Evolutionary conservation across 2,888 invertebrate species (phyloP), one percentile per base, ranked within the genome.

Genomic region (Drosophila meridionalis): DNA sequence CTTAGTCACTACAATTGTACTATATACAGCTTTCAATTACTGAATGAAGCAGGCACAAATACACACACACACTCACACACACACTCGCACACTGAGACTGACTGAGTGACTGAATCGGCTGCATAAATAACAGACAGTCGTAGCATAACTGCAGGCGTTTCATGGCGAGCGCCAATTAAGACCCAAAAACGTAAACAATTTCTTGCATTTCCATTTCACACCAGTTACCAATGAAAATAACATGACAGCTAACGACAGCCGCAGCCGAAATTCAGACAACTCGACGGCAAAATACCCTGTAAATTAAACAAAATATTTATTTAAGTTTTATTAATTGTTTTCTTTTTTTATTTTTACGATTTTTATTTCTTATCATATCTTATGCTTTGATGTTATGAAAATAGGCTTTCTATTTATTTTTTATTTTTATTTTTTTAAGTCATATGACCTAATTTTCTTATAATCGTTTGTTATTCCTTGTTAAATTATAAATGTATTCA

Each of bases 131-230:
- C 69, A 80, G 81, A 77, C 68, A 77, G 75, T 78, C 74, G 67
- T 76, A 76, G 90, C 88, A 90, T 90, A 80, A 77, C 86, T 73
- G 53, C 59, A 73, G 87, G 90, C 89, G 78, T 69, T 67, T 28
- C 40, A 40, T 68, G 89, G 78, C 80, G 76, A 63, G 69, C 69
- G 69, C 77, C 90, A 88, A 88, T 90, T 90, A 88, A 85, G 82
- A 65, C 61, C 68, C 32, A 67, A 79, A 73, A 78, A 75, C 76
- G 83, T 73, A 80, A 87, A 87, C 89, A 78, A 86, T 87, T 86
- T 76, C 69, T 55, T 82, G 73, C 82, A 89, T 89, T 89, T 89
- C 69, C 78, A 85, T 73, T 82, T 85, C 80, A 82, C 80, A 69
- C 87, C 71, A 70, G 72, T 73, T 69, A 72, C 87, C 73, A 83